Conservation (phyloP, 1,140 invertebrate genomes). For the Eulimnadia texana region DNA sequence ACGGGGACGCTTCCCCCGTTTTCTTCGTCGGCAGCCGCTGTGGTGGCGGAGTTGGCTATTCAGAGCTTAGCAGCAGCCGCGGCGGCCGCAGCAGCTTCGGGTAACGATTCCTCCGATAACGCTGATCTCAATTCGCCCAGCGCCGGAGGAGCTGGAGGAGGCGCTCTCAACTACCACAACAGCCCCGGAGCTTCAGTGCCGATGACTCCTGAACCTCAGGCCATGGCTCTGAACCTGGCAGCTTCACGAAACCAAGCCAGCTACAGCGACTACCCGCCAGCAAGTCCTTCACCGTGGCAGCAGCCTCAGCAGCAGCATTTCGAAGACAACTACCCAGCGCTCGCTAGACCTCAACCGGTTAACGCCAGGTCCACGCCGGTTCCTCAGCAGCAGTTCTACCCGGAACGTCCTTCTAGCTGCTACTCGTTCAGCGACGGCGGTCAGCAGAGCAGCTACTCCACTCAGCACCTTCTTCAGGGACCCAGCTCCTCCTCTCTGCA, state of each 20-base stretch:
- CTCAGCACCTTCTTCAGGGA: slow-evolving; percentile 2
- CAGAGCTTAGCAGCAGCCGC: slow-evolving; percentile 9
- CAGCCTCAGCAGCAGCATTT: slow-evolving; percentile 6
- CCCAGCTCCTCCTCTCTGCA: background rate
- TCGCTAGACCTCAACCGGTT: slow-evolving; percentile 2
- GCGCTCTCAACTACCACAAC: slow-evolving; percentile 6
- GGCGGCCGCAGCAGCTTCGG: slow-evolving; percentile 4
- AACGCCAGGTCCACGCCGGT: background rate
- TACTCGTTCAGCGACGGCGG: slow-evolving; percentile 7
- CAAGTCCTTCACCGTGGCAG: slow-evolving; percentile 8
- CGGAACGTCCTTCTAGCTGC: slow-evolving; percentile 12
- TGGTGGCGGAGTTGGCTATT: slow-evolving; percentile 7
- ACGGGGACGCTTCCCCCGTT: slow-evolving; percentile 1
- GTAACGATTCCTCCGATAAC: background rate
- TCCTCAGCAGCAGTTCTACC: slow-evolving; percentile 9
- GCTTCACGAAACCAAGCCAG: slow-evolving; percentile 3
- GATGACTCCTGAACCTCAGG: slow-evolving; percentile 6
- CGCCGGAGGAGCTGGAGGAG: background rate
- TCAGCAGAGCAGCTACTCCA: background rate
- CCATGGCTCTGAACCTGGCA: slow-evolving; percentile 6
- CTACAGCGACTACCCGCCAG: background rate
- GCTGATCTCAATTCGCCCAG: slow-evolving; percentile 10
- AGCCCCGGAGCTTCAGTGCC: slow-evolving; percentile 2
- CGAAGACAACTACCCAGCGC: slow-evolving; percentile 1
- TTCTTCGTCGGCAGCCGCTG: slow-evolving; percentile 2